Percentiles rank a stretch among this genome's conserved stretches.
These are phyloP conservation scores for Suncus etruscus DNA, from an alignment of 2,113 vertebrate species.

Conservation along the genomic window DNA sequence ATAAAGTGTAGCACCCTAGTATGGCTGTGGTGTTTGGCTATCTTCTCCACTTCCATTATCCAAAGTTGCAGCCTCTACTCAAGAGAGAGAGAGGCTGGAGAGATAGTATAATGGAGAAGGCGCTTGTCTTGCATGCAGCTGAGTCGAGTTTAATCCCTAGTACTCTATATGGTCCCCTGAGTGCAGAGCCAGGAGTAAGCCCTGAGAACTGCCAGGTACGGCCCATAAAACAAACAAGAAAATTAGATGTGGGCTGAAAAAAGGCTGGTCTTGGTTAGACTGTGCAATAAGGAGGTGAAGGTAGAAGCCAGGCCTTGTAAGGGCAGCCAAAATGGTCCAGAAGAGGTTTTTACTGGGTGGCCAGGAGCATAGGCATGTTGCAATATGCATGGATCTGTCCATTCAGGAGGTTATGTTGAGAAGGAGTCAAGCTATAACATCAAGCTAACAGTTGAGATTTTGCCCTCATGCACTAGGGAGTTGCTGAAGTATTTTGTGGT, in stretches of 20 bases:
- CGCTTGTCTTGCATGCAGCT: too few species aligned
- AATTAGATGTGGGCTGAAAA: neutral
- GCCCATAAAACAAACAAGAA: too few species aligned
- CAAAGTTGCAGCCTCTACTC: neutral
- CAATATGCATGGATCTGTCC: slow-evolving; percentile 20
- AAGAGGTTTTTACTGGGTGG: neutral
- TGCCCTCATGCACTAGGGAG: too few species aligned
- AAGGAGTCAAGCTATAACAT: accelerated
- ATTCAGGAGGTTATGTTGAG: neutral
- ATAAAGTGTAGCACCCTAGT: slow-evolving; percentile 70
- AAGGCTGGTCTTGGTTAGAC: neutral
- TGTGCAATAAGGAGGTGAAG: neutral
- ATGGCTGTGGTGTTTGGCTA: slow-evolving; percentile 16
- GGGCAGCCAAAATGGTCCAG: neutral
- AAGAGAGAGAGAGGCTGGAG: neutral
- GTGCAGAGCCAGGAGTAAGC: too few species aligned
- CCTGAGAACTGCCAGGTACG: too few species aligned
- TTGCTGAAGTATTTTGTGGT: too few species aligned
- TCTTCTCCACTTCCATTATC: neutral
- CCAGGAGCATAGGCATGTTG: neutral
- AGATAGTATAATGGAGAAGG: too few species aligned
- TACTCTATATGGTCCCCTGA: too few species aligned
- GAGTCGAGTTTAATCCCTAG: too few species aligned
- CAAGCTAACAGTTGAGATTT: neutral
- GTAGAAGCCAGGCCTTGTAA: neutral